Percentiles rank a stretch among this genome's conserved stretches.
These are phyloP conservation scores for Remorina albescens DNA, from an alignment of 2,797 vertebrate species.

Conservation along the genomic window DNA sequence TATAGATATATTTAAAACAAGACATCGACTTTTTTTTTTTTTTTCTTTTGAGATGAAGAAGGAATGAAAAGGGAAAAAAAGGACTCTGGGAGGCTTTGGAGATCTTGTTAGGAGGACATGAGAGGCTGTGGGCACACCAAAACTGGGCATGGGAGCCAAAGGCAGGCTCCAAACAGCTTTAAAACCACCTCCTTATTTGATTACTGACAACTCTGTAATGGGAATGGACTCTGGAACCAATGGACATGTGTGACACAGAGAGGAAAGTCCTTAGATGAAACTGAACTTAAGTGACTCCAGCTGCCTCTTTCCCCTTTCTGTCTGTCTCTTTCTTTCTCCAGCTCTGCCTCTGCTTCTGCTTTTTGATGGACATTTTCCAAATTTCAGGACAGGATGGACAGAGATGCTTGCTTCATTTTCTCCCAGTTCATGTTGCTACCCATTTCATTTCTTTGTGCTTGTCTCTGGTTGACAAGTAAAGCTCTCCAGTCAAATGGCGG, in stretches of 20 bases:
- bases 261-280: conserved; percentile 80
- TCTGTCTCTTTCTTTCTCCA: conserved; percentile 78
- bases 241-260: conserved; percentile 83
- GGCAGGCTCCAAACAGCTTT: conserved; percentile 83
- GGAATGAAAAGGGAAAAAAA: conserved; percentile 79
- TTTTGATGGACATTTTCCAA: conserved; percentile 83
- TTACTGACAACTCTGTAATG: conserved; percentile 83
- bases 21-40: conserved; percentile 90
- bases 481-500: conserved; percentile 80
- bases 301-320: conserved; percentile 78
- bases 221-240: conserved; percentile 86
- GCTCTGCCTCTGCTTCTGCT: conserved; percentile 84
- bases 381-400: conserved; percentile 85
- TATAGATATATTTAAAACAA: conserved; percentile 93
- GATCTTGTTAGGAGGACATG: conserved; percentile 89
- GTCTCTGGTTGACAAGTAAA: conserved; percentile 80
- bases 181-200: conserved; percentile 86
- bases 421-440: conserved; percentile 83
- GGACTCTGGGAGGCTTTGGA: conserved; percentile 90
- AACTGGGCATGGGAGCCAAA: conserved; percentile 85
- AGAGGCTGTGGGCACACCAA: conserved; percentile 85
- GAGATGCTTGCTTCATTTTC: conserved; percentile 82
- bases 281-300: conserved; percentile 86
- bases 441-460: conserved; percentile 83
- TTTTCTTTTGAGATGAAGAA: conserved; percentile 83